Percentiles rank a stretch among this genome's conserved stretches.
Evolutionary conservation across 23 tunicate species (phyloP).

Genomic region (Diplosoma virens): DNA sequence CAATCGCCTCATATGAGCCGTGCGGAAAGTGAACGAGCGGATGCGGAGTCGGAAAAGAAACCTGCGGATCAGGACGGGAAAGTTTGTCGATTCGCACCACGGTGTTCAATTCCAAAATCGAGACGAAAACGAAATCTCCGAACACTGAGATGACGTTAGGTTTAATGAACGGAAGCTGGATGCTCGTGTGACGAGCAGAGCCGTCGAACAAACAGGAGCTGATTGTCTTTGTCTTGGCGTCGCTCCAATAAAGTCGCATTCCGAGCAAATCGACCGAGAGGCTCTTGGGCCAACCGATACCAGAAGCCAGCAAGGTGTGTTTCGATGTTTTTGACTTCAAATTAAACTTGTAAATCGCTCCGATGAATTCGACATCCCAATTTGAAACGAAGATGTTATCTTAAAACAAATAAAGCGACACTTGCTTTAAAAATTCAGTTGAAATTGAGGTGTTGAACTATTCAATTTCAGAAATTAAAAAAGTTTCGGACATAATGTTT

Average conservation of each 20-base stretch:
- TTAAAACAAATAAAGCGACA: no score
- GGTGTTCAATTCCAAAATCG: constrained; percentile 27
- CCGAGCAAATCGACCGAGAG: constrained; percentile 46
- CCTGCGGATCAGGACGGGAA: not conserved
- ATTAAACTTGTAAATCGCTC: not conserved
- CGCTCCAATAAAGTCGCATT: constrained; percentile 60
- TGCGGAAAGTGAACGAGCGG: no score
- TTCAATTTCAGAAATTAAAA: no score
- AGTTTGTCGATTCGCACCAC: constrained; percentile 64
- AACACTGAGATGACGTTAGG: constrained; percentile 44
- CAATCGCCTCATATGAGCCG: no score
- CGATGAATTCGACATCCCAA: no score
- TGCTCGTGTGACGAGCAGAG: not conserved
- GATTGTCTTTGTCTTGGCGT: constrained; percentile 41
- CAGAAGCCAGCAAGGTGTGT: no score
- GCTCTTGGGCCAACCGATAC: constrained; percentile 56
- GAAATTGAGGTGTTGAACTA: no score
- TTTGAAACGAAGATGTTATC: no score
- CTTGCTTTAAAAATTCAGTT: no score
- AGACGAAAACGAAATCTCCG: constrained; percentile 70
- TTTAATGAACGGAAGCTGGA: constrained; percentile 14
- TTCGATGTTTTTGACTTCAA: no score
- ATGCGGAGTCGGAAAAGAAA: no score
- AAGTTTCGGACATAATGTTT: no score
- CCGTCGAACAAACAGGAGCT: constrained; percentile 40